These are phyloP conservation scores for Aepyceros melampus DNA, from an alignment of 2,113 vertebrate species.

Conservation along the genomic window DNA sequence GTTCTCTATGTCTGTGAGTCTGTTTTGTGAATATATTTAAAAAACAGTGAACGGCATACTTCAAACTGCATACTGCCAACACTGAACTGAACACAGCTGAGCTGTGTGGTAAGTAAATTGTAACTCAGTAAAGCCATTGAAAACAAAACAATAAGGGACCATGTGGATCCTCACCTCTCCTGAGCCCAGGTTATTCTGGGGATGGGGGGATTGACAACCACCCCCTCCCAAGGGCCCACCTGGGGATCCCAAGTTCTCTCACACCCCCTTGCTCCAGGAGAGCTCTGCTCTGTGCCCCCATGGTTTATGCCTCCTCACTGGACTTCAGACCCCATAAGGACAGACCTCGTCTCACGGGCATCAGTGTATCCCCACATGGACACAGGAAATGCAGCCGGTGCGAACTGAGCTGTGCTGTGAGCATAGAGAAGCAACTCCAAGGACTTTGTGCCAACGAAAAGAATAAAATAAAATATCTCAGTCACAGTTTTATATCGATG, in stretches of 20 bases:
- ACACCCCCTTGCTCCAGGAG: not conserved
- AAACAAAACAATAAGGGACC: not conserved
- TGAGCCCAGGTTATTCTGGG: not conserved
- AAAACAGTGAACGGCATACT: accelerated
- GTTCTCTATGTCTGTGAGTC: not conserved
- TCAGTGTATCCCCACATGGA: accelerated
- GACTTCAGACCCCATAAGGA: not conserved
- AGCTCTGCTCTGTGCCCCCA: accelerated
- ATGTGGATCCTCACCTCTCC: not conserved
- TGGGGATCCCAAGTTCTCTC: accelerated
- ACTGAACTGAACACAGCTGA: accelerated
- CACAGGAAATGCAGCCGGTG: accelerated
- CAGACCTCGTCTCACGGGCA: too few relatives aligned
- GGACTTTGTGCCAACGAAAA: accelerated
- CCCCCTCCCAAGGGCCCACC: too few relatives aligned
- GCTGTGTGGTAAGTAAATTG: accelerated
- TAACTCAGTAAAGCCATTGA: accelerated
- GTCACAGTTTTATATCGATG: accelerated
- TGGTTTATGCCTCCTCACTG: not conserved
- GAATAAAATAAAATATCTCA: accelerated
- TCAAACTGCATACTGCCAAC: not conserved
- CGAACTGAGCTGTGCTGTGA: accelerated
- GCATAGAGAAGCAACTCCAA: accelerated
- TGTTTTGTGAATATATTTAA: not conserved
- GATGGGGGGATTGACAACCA: not conserved